phyloP scores from a whole-genome alignment of 2,888 invertebrate genomes.

The Drosophila anomalata region DNA sequence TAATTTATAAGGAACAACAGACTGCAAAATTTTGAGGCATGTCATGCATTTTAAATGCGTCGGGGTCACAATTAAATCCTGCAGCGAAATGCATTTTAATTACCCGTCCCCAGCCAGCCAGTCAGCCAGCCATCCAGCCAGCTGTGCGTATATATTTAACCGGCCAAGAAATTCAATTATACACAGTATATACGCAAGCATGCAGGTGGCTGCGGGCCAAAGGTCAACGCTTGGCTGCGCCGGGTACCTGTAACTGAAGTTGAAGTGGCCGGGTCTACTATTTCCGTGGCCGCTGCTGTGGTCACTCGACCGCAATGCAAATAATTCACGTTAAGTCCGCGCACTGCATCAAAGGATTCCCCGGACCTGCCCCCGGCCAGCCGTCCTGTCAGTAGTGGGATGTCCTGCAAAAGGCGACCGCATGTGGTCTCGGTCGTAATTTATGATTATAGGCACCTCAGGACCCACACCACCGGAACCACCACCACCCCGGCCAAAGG shows the following conservation, averaged over 20 bases:
- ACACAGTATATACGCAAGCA: conserved; percentile 18
- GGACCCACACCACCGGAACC: conserved; percentile 17
- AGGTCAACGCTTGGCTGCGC: conserved; percentile 49
- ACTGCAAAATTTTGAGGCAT: conserved; percentile 40
- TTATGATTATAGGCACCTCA: conserved; percentile 65
- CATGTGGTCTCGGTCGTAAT: conserved; percentile 59
- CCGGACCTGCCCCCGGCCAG: background rate
- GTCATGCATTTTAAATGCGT: conserved; percentile 58
- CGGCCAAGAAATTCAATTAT: conserved; percentile 55
- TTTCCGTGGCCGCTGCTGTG: conserved; percentile 23
- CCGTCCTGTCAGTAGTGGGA: conserved; percentile 28
- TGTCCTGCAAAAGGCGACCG: conserved; percentile 44
- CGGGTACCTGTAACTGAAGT: conserved; percentile 22
- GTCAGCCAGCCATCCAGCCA: conserved; percentile 3
- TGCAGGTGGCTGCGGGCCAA: conserved; percentile 49
- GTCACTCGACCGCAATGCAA: conserved; percentile 56
- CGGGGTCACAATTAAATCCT: conserved; percentile 40
- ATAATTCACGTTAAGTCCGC: conserved; percentile 69
- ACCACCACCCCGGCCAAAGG: conserved; percentile 8
- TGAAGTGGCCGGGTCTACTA: conserved; percentile 4
- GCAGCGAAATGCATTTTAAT: conserved; percentile 55
- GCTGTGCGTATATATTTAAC: conserved; percentile 24
- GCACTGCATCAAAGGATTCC: conserved; percentile 57
- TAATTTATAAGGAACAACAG: conserved; percentile 47
- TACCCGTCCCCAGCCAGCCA: conserved; percentile 15